Evolutionary conservation across 64 coral and sea anemone species (phyloP).

Genomic region (Trachythela sp.): DNA sequence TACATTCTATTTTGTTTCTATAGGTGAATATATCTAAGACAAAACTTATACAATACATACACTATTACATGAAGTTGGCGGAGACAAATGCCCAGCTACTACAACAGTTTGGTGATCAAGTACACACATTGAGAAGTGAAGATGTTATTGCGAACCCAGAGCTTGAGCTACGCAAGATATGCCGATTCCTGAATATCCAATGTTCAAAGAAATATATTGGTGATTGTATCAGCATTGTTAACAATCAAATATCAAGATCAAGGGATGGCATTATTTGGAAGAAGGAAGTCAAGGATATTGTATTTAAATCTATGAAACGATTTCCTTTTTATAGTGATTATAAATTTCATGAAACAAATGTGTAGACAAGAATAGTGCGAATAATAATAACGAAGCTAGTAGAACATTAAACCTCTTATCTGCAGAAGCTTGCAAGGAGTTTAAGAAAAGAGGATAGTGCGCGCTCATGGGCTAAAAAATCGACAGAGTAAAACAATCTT

Average conservation of each 20-base stretch:
- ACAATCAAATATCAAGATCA: neutral
- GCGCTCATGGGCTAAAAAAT: too few species aligned
- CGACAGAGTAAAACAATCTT: too few species aligned
- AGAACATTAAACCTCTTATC: too few species aligned
- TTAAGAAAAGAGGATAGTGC: too few species aligned
- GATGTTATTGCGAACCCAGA: neutral
- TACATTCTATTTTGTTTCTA: neutral
- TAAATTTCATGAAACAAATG: neutral
- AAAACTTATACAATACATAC: neutral
- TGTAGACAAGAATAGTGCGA: too few species aligned
- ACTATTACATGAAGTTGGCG: neutral
- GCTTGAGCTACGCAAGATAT: neutral
- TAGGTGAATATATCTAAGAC: neutral
- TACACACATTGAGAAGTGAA: neutral
- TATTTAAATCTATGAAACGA: neutral
- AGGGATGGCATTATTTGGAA: neutral
- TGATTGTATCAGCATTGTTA: neutral
- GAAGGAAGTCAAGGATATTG: neutral
- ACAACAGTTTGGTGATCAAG: neutral
- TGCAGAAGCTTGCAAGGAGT: too few species aligned
- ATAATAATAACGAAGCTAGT: too few species aligned
- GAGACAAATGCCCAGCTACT: neutral
- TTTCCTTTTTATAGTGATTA: neutral
- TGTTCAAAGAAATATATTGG: neutral
- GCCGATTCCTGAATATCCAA: neutral